Conservation (phyloP, 2,113 vertebrate genomes). For the Rhabdornis inornatus region DNA sequence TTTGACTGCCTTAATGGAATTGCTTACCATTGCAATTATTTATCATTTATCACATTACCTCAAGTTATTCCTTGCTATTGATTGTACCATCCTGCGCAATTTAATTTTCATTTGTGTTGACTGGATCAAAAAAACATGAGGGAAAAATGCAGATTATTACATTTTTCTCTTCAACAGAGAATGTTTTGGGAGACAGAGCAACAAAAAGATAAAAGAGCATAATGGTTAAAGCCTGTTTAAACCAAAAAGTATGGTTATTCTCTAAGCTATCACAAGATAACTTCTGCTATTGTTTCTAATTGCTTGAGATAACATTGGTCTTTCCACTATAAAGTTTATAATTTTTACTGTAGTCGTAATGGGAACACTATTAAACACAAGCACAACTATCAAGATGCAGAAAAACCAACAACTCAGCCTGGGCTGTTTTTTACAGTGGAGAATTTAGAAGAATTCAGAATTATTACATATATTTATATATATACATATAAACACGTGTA, state of each 20-base stretch:
- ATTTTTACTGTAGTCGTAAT: background rate
- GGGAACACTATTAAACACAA: background rate
- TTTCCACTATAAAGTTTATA: background rate
- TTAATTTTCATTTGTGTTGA: background rate
- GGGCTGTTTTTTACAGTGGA: background rate
- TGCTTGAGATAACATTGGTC: background rate
- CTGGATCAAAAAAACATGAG: background rate
- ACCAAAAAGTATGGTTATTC: background rate
- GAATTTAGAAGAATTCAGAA: background rate
- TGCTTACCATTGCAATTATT: slow-evolving; percentile 10
- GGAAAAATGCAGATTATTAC: background rate
- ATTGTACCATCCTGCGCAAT: background rate
- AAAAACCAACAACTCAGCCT: background rate
- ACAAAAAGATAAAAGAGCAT: background rate
- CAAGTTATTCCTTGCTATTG: background rate
- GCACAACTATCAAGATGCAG: background rate
- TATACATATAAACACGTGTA: too few relatives aligned
- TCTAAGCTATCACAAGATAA: background rate
- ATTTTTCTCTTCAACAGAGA: background rate
- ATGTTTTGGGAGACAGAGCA: background rate
- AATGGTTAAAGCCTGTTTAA: background rate
- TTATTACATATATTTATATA: too few relatives aligned
- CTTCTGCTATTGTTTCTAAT: background rate
- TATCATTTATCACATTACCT: background rate
- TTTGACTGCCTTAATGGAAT: background rate